Conservation (phyloP, 2,888 invertebrate genomes). For the Acleris cristana region DNA sequence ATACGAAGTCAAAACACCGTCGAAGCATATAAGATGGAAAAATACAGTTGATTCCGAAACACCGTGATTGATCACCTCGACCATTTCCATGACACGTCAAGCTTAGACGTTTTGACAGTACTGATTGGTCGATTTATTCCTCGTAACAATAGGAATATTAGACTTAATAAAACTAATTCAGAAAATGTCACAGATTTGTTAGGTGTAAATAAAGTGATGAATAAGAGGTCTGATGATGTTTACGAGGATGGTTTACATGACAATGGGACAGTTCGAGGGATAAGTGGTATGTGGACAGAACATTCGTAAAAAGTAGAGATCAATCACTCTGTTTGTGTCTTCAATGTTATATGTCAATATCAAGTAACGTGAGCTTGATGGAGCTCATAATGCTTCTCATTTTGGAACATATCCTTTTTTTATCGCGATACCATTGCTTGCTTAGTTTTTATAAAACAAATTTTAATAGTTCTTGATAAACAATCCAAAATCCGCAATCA, state of each 20-base stretch:
- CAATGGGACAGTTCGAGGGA: constrained; percentile 11
- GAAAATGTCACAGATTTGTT: constrained; percentile 36
- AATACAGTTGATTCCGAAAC: constrained; percentile 75
- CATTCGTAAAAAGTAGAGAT: constrained; percentile 17
- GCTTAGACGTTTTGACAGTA: constrained; percentile 57
- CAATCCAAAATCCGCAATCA: too few species aligned
- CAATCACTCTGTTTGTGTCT: constrained; percentile 1
- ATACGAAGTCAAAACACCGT: constrained; percentile 58
- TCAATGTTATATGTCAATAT: constrained; percentile 1
- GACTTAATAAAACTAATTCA: constrained; percentile 48
- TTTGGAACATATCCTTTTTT: too few species aligned
- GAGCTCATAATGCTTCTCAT: too few species aligned
- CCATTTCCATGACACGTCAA: constrained; percentile 63
- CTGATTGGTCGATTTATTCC: constrained; percentile 61
- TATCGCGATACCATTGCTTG: too few species aligned
- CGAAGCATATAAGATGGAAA: constrained; percentile 68
- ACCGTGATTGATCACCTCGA: constrained; percentile 76
- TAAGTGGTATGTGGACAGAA: constrained; percentile 20
- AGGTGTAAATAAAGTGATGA: constrained; percentile 44
- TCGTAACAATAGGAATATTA: constrained; percentile 60
- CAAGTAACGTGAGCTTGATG: too few species aligned
- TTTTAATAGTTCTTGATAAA: background rate
- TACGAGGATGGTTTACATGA: constrained; percentile 22
- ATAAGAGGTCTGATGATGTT: constrained; percentile 13
- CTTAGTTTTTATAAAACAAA: background rate